Evolutionary conservation across 2,113 vertebrate species (phyloP).

Genomic region (Solenodon paradoxus): DNA sequence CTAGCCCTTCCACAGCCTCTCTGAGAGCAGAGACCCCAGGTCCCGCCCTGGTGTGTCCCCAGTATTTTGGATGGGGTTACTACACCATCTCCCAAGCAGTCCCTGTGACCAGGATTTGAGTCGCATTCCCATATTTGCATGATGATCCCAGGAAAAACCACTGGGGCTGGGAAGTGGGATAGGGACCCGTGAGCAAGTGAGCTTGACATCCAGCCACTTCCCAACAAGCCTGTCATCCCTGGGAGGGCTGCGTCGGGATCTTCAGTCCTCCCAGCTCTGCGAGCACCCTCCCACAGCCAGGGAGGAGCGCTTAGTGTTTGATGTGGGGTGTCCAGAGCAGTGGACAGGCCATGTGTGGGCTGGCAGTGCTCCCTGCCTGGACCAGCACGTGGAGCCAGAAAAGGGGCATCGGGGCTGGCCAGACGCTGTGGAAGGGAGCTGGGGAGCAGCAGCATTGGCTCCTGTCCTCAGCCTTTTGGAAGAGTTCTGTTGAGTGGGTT

Average conservation of each 20-base stretch:
- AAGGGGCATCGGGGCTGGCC: not conserved
- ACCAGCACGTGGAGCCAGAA: accelerated
- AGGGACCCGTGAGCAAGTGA: not conserved
- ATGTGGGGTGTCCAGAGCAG: too few species aligned
- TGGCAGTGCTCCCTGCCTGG: too few species aligned
- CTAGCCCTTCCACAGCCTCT: not conserved
- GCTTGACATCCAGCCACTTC: not conserved
- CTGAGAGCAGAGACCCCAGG: not conserved
- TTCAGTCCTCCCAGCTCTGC: not conserved
- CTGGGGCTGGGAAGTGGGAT: too few species aligned
- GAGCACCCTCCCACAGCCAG: not conserved
- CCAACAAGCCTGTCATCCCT: not conserved
- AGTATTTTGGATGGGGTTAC: not conserved
- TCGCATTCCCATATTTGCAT: not conserved
- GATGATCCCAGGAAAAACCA: not conserved
- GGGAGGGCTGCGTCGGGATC: not conserved
- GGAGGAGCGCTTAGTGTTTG: not conserved
- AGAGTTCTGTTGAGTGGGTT: too few species aligned
- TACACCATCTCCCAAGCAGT: not conserved
- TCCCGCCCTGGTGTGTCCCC: not conserved
- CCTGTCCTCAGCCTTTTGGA: not conserved
- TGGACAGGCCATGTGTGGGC: too few species aligned
- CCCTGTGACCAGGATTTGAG: not conserved
- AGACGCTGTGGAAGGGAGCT: not conserved
- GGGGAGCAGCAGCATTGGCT: not conserved